Conservation (phyloP, 2,888 invertebrate species). For the Diplolepis rosae region DNA sequence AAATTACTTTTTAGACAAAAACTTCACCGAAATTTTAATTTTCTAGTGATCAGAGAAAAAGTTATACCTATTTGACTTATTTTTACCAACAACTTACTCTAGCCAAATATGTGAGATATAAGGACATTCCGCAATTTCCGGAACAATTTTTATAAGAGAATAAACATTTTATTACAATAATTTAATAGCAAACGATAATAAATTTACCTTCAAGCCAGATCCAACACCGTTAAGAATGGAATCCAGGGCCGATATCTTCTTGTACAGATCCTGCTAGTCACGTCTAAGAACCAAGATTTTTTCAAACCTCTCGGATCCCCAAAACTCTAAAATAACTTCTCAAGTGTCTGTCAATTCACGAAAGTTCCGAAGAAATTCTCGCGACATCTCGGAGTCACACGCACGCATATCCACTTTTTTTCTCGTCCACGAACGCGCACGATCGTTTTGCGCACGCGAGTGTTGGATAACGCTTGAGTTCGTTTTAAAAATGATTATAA, state of each 20-base stretch:
- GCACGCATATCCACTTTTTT: slow-evolving; percentile 7
- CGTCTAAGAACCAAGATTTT: neutral
- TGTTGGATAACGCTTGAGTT: neutral
- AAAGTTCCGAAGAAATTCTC: neutral
- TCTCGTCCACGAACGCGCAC: neutral
- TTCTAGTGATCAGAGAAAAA: no score
- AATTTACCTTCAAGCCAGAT: slow-evolving; percentile 4
- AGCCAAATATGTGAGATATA: no score
- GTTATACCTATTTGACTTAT: no score
- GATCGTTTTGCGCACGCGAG: neutral
- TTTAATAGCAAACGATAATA: neutral
- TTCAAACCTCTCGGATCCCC: neutral
- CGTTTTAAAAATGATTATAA: slow-evolving; percentile 4
- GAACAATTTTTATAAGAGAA: neutral
- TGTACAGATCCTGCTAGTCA: slow-evolving; percentile 14
- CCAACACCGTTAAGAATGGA: neutral
- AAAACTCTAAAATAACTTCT: neutral
- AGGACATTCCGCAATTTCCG: no score
- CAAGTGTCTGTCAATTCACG: neutral
- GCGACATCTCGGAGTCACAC: neutral
- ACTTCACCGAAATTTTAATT: no score
- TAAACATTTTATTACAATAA: neutral
- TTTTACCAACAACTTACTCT: no score
- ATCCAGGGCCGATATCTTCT: slow-evolving; percentile 26
- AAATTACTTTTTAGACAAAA: no score